Evolutionary conservation across 1,140 invertebrate species (phyloP), one percentile per base, ranked within the genome.

Genomic region (Agraylea sexmaculata): DNA sequence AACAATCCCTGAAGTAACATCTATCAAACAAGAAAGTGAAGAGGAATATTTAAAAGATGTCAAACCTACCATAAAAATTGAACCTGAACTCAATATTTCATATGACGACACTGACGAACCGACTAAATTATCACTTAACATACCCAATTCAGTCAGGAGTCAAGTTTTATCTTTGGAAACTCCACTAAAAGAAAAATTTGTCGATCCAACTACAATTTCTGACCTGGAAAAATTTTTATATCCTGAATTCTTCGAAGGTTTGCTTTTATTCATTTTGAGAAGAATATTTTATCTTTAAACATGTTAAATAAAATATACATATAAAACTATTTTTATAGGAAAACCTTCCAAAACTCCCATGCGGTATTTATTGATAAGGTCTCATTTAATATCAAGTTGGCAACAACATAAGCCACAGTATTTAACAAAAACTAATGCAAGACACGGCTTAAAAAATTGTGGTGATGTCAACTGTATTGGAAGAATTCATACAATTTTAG

Each of bases 401-500:
- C 53, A 58, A 20, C 57, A 58, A 40, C 56, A 52, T 23, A 68
- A 69, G 55, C 75, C 76, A 7, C 55, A 55, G 12, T 79, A 77
- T 56, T 52, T 78, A 4, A 71, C 68, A 23, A 78, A 78, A 59
- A 75, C 74, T 7, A 59, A 63, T 3, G 69, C 71, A 10, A 52
- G 74, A 45, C 53, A 64, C 40, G 74, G 73, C 17, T 56, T 77
- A 41, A 74, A 70, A 55, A 70, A 75, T 49, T 75, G 72, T 55
- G 74, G 75, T 2, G 74, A 77, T 60, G 74, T 75, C 3, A 77
- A 76, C 54, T 69, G 68, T 48, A 74, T 77, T 40, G 70, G 74
- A 2, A 55, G 70, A 40, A 69, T 79, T 22, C 75, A 78, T 58
- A 55, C 64, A 25, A 74, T 74, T 49, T 56, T 79, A 10, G 76